Conservation (phyloP, 2,888 invertebrate genomes). For the Oscheius sp. region DNA sequence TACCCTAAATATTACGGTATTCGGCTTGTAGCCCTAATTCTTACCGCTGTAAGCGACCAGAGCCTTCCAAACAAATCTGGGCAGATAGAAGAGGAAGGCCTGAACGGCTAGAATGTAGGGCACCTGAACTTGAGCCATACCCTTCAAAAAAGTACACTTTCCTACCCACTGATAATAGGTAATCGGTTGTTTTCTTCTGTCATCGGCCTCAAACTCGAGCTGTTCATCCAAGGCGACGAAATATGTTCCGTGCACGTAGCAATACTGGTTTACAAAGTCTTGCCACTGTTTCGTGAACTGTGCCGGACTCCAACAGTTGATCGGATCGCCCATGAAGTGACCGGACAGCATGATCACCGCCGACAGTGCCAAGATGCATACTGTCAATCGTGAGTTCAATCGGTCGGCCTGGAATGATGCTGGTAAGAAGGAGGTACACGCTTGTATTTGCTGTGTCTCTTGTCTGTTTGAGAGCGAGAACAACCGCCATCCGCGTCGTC, state of each 20-base stretch:
- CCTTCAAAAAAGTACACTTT: background rate
- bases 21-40: background rate
- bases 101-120: constrained; percentile 72
- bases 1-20: constrained; percentile 44
- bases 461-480: constrained; percentile 32
- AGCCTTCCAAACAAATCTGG: constrained; percentile 70
- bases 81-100: constrained; percentile 71
- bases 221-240: constrained; percentile 65
- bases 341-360: constrained; percentile 66
- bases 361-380: constrained; percentile 64
- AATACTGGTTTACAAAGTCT: constrained; percentile 71
- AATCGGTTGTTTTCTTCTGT: constrained; percentile 61
- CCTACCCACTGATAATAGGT: constrained; percentile 72
- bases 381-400: constrained; percentile 67
- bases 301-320: constrained; percentile 72
- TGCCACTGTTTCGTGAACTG: constrained; percentile 69
- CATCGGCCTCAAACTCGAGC: constrained; percentile 61
- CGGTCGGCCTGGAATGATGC: constrained; percentile 66
- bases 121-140: constrained; percentile 48
- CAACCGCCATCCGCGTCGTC: constrained; percentile 12
- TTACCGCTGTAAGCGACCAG: constrained; percentile 66
- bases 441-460: constrained; percentile 22
- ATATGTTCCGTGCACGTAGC: constrained; percentile 73
- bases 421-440: background rate
- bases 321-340: constrained; percentile 71